Base-by-base conservation (phyloP, 2,888 invertebrate species). In the Mesopsocus fuscifrons region DNA sequence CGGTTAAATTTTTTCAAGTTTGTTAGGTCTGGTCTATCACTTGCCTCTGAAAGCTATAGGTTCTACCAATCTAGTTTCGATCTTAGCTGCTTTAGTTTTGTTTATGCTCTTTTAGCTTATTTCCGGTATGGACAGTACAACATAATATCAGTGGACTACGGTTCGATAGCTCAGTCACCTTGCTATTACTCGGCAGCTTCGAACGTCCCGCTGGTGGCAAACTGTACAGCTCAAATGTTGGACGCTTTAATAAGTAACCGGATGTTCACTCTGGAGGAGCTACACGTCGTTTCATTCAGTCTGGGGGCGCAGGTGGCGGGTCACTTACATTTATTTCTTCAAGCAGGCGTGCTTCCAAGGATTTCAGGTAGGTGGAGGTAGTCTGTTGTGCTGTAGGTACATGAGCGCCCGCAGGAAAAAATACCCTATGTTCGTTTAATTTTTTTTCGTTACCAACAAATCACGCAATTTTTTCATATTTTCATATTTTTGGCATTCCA, bases 281-380 rank as follows among this genome's bases (percentile, higher is more conserved):
- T 75, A 42, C 76, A 76, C 51, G 54, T 74, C 1, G 67, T 76
- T 35, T 75, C 75, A 1, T 75, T 74, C 52, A 75, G 75, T 53
- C 62, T 76, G 11, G 76, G 76, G 0, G 74, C 65, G 0, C 76
- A 76, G 46, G 61, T 64, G 1, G 68, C 71, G 0, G 74, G 74
- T 1, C 65, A 58, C 42, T 59, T 68, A 1, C 60, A 64, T 3
- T 63, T 66, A 48, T 63, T 63, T 53, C 42, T 72, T 21, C 60
- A 57, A n/a, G 26, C 38, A 9, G 50, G 50, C 5, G 18, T 33
- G 26, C n/a, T 38, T 6, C 17, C 38, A 18, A 3, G 38, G 21
- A 38, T 38, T 3, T 20, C 38, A 17, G 38, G 38, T 38, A 33
- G 6, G 9, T 30, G n/a, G n/a, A n/a, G n/a, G n/a, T n/a, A n/a